Evolutionary conservation across 1,140 invertebrate genomes (phyloP), one percentile per base, ranked within the genome.

Genomic region (Eufriesea mexicana): DNA sequence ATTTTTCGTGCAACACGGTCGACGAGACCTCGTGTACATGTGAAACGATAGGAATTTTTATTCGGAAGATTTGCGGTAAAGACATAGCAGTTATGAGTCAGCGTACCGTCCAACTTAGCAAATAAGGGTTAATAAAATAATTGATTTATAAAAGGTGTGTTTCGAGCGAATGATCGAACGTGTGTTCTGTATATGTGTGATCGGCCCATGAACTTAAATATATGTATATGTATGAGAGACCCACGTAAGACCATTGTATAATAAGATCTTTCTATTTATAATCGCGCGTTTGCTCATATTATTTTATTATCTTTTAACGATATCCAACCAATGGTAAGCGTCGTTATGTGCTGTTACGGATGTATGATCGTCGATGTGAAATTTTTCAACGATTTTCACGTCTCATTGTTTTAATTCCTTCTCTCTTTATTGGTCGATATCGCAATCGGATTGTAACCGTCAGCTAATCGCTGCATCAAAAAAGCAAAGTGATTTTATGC

Each of bases 211-310:
- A 78, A 70, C 47, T 73, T 89, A 55, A 42, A 83, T 80, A 77
- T 75, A 70, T 85, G 42, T 79, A 68, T n/a, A 64, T 77, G 45
- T 59, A 73, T 18, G 84, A 87, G 85, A 57, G 64, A 79, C 51
- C 25, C 70, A 23, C 64, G 47, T 71, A 72, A 85, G 70, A 84
- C 45, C 35, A 49, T 84, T 91, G 89, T 90, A 90, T 62, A 76
- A 90, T 91, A 91, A 86, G 89, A 84, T 68, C 61, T 67, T 84
- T 79, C 82, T 90, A 90, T 90, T 90, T 90, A 90, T 90, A 86
- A 59, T 64, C 83, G 83, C 83, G 84, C 73, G 85, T 88, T 91
- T 91, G 90, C 89, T 91, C 89, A 91, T 88, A 78, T 86, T 89
- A 89, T 71, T 84, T 83, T 80, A 84, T 74, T 83, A 84, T 75